Base-by-base conservation (phyloP, 2,888 invertebrate species). In the Coelinius sp. region DNA sequence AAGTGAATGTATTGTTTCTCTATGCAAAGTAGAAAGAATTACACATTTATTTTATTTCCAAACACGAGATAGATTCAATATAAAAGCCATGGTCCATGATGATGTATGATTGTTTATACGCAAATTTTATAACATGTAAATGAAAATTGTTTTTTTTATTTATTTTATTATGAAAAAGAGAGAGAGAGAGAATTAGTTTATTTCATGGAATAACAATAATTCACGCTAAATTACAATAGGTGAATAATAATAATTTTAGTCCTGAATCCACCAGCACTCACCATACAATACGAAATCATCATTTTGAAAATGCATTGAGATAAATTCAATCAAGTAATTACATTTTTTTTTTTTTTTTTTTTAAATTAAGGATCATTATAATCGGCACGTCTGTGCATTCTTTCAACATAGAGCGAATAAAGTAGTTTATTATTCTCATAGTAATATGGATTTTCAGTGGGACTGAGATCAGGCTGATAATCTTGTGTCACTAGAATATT, bases 361-460 rank as follows among this genome's bases (percentile, higher is more conserved):
- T 17, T n/a, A 14, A 35, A 22, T 59, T 73, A 74, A 14, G 75
- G 72, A 52, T 79, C 73, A 84, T n/a, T n/a, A n/a, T 88, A 74
- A 56, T 73, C 77, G 0, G 70, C 65, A 70, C 77, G 88, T 89
- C 96, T 91, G 87, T 94, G 93, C 84, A 93, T 88, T 84, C 96
- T 90, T 83, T 95, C 94, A 85, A 95, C 89, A 88, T 96, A 95
- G 85, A 95, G 90, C 88, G 95, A 93, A 89, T 94, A 95, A 82
- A 97, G 89, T 83, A 97, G 88, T 89, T 95, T 95, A 88, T 97
- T 97, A 79, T 91, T 92, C 80, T 94, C 93, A 86, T 93, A 96
- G 86, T 96, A 97, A 87, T 94, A 94, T 27, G 93, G 95, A 90
- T 97, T 97, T 82, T 95, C 92, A 68, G 90, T 88, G 73, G 93